Conservation (phyloP, 2,113 vertebrate genomes). For the Gasterosteus aculeatus region DNA sequence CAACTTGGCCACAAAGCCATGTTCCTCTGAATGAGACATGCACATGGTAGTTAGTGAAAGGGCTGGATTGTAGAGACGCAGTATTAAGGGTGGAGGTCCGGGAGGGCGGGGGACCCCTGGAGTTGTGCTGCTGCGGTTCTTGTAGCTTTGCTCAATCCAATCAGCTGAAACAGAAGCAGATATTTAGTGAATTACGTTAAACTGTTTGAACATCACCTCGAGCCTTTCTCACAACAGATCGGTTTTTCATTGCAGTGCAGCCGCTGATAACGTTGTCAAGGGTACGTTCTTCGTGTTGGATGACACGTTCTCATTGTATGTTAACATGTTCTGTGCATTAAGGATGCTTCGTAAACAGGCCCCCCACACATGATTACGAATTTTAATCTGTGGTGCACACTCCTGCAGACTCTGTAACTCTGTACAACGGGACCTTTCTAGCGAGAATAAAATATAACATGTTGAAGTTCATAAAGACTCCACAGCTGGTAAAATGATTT, state of each 20-base stretch:
- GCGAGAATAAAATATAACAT: no score
- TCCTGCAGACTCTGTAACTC: no score
- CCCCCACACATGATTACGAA: no score
- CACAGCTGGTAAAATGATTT: no score
- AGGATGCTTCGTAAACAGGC: no score
- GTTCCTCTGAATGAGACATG: conserved; percentile 27
- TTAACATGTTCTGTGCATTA: no score
- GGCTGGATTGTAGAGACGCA: conserved; percentile 72
- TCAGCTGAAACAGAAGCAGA: conserved; percentile 37
- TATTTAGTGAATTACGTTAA: background rate
- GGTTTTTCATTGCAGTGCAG: background rate
- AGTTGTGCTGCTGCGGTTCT: conserved; percentile 1
- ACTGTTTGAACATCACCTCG: background rate
- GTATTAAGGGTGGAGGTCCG: conserved; percentile 46
- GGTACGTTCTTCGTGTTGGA: no score
- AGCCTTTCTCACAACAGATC: background rate
- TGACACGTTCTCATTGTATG: no score
- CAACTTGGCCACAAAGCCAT: background rate
- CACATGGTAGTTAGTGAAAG: background rate
- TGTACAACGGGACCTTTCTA: no score
- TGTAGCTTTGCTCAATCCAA: conserved; percentile 1
- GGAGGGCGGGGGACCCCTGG: conserved; percentile 3
- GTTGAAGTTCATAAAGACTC: no score
- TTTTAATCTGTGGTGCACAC: no score
- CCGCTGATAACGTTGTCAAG: background rate